A percentile compares a stretch with the other conserved stretches of the same genome.
Conservation (phyloP, 2,888 invertebrate species). For the Adelognathus sp. region DNA sequence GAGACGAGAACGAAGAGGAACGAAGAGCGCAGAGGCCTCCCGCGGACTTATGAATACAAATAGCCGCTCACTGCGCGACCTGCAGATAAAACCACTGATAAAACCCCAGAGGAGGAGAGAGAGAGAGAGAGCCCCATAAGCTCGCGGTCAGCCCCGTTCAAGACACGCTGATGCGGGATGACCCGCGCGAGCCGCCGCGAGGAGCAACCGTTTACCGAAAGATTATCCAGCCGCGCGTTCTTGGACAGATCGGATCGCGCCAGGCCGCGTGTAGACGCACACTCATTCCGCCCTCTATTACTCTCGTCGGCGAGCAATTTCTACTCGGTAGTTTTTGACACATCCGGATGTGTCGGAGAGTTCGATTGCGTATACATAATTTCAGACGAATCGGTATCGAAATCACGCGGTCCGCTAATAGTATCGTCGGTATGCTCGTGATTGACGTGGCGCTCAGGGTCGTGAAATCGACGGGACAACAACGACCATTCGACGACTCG, state of each 20-base stretch:
- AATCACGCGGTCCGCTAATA: slow-evolving; percentile 16
- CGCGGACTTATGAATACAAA: slow-evolving; percentile 81
- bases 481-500: slow-evolving; percentile 20
- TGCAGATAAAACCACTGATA: slow-evolving; percentile 78
- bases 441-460: slow-evolving; percentile 22
- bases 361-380: slow-evolving; percentile 10
- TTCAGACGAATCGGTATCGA: slow-evolving; percentile 29
- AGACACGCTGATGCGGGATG: slow-evolving; percentile 38
- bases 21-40: slow-evolving; percentile 79
- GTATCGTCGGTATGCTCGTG: slow-evolving; percentile 36
- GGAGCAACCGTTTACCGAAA: slow-evolving; percentile 71
- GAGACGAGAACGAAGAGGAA: slow-evolving; percentile 70
- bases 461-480: slow-evolving; percentile 1
- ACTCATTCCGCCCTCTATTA: slow-evolving; percentile 47
- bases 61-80: slow-evolving; percentile 81
- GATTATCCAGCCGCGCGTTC: slow-evolving; percentile 69
- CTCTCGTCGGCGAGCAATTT: not conserved
- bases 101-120: too few species aligned
- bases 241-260: slow-evolving; percentile 64
- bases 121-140: slow-evolving; percentile 61
- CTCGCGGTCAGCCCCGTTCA: slow-evolving; percentile 54
- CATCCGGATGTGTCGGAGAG: not conserved
- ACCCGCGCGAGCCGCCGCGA: slow-evolving; percentile 47
- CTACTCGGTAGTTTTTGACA: not conserved
- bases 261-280: slow-evolving; percentile 39